These are phyloP conservation scores for Athetis lepigone DNA, from an alignment of 2,888 invertebrate genomes.

Conservation along the genomic window DNA sequence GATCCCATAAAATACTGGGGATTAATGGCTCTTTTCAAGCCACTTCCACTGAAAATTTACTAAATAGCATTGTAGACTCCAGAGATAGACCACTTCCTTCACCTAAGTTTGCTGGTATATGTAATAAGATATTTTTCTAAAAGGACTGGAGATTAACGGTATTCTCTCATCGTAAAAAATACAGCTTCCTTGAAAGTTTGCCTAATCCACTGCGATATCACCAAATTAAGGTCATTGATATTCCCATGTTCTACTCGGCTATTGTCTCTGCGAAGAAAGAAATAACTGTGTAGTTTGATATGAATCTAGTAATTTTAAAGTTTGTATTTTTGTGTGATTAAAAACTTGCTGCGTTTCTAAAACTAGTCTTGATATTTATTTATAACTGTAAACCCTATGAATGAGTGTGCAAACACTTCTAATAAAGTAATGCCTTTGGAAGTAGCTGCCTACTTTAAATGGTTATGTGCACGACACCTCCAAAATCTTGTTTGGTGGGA, in stretches of 20 bases:
- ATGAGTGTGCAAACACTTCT: not conserved
- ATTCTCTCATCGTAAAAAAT: not conserved
- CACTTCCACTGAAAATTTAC: too few relatives aligned
- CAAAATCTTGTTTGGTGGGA: not conserved
- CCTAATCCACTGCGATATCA: conserved; percentile 1
- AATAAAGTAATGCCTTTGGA: not conserved
- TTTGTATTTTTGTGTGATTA: conserved; percentile 48
- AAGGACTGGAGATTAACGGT: not conserved
- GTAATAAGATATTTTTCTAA: not conserved
- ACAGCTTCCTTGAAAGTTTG: not conserved
- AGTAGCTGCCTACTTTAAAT: not conserved
- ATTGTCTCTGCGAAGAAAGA: conserved; percentile 25
- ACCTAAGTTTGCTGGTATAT: not conserved
- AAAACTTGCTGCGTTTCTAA: conserved; percentile 10
- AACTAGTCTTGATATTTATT: conserved; percentile 25
- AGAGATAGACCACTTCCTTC: not conserved
- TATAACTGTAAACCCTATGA: not conserved
- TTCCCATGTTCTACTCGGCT: conserved; percentile 48
- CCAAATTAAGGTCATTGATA: conserved; percentile 53
- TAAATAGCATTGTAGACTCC: too few relatives aligned
- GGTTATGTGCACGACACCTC: too few relatives aligned
- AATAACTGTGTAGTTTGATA: conserved; percentile 24
- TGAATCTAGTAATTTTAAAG: conserved; percentile 25
- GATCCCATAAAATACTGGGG: too few relatives aligned
- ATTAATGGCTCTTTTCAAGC: too few relatives aligned